Conservation (phyloP, 2,113 vertebrate species). For the Sprattus sprattus region DNA sequence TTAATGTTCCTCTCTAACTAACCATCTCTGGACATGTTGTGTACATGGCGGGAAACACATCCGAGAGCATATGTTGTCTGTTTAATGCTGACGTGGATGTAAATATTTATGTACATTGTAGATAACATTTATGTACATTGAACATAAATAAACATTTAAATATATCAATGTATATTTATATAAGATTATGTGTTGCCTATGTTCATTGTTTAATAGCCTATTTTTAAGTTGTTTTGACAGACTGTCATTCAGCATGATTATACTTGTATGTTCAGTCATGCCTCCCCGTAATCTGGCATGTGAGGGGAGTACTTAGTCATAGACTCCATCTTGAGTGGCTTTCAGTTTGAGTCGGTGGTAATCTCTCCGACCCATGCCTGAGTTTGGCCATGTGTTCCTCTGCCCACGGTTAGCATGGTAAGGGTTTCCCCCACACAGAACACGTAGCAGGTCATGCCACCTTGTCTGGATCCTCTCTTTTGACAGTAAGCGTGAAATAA, state of each 20-base stretch:
- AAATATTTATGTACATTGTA: neutral
- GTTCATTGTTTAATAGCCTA: neutral
- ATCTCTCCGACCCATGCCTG: slow-evolving; percentile 56
- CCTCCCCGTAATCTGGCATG: neutral
- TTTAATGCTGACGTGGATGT: neutral
- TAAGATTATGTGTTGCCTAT: no score
- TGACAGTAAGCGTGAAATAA: neutral
- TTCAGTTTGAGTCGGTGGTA: slow-evolving; percentile 65
- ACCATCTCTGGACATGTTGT: neutral
- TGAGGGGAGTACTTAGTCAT: slow-evolving; percentile 45
- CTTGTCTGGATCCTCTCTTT: neutral
- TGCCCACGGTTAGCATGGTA: neutral
- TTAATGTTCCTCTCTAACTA: neutral
- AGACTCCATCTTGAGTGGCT: slow-evolving; percentile 46
- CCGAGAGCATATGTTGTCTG: neutral
- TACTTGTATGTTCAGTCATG: neutral
- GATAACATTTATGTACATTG: no score
- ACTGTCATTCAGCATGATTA: neutral
- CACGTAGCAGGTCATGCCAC: neutral
- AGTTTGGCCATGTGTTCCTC: neutral
- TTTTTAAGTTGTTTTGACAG: neutral
- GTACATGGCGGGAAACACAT: neutral
- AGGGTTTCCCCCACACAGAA: neutral
- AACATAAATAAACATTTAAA: no score
- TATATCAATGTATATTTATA: no score